These are phyloP conservation scores for Strix occidentalis DNA, from an alignment of 2,797 vertebrate genomes.

Conservation along the genomic window DNA sequence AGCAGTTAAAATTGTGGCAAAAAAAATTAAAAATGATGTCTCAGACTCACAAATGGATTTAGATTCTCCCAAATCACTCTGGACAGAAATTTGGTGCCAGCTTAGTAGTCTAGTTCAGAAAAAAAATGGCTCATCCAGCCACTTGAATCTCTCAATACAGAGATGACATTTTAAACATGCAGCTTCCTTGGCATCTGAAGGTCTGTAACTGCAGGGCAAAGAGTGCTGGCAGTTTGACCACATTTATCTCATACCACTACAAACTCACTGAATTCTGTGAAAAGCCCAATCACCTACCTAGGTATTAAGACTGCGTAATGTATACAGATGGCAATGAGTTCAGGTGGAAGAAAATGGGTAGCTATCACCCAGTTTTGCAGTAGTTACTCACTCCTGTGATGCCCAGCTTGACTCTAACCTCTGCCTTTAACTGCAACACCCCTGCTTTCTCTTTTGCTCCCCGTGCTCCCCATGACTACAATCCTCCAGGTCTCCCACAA, in stretches of 20 bases:
- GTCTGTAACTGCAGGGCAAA: not conserved
- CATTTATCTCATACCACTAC: not conserved
- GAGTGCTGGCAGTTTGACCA: not conserved
- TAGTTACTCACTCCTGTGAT: not conserved
- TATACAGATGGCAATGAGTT: not conserved
- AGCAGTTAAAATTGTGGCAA: not conserved
- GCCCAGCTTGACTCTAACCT: not conserved
- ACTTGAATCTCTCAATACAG: not conserved
- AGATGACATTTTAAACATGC: not conserved
- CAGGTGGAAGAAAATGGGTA: not conserved
- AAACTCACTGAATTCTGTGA: not conserved
- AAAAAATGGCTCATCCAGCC: not conserved
- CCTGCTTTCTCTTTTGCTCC: not conserved
- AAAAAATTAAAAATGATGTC: not conserved
- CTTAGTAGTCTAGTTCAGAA: not conserved
- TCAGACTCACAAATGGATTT: not conserved
- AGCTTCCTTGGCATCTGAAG: not conserved
- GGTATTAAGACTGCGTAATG: not conserved
- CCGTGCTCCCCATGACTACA: not conserved
- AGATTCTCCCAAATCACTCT: not conserved
- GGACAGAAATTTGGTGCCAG: not conserved
- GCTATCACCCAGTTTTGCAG: not conserved
- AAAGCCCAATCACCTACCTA: not conserved
- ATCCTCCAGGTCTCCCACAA: not conserved
- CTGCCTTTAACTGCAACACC: not conserved